phyloP scores from a whole-genome alignment of 2,888 invertebrate species.

The Rhabditoides inermis region DNA sequence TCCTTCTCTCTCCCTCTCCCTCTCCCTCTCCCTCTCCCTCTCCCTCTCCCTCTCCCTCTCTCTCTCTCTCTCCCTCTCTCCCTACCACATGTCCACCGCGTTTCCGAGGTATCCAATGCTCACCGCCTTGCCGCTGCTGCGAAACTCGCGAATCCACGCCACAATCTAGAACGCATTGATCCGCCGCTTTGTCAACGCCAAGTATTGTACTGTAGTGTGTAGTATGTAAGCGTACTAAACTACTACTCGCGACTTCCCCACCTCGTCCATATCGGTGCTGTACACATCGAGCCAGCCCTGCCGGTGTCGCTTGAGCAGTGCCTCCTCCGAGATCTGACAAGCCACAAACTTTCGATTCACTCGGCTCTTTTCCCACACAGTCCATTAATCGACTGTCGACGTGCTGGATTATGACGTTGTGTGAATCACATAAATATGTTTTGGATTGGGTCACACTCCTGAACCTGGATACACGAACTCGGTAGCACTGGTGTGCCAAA shows the following conservation, averaged over 20 bases:
- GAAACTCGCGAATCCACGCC: constrained; percentile 40
- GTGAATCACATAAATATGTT: no score
- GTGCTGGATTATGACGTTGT: no score
- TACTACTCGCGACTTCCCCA: not conserved
- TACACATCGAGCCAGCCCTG: constrained; percentile 63
- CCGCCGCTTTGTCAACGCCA: not conserved
- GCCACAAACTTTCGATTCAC: not conserved
- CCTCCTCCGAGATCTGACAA: constrained; percentile 56
- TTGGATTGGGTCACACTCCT: no score
- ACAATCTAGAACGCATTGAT: constrained; percentile 15
- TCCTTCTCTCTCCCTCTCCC: no score
- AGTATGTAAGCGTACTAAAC: not conserved
- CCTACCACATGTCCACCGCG: constrained; percentile 59
- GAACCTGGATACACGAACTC: no score
- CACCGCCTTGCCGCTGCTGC: constrained; percentile 51
- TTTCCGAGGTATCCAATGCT: constrained; percentile 63
- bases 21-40: no score
- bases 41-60: no score
- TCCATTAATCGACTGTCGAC: no score
- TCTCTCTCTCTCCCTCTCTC: no score
- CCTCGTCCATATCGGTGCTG: constrained; percentile 52
- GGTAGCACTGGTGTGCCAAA: no score
- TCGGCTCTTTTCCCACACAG: not conserved
- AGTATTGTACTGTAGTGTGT: no score
- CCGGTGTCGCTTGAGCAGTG: constrained; percentile 58